Evolutionary conservation across 2,113 vertebrate species (phyloP).

Genomic region (Ctenodactylus gundi): DNA sequence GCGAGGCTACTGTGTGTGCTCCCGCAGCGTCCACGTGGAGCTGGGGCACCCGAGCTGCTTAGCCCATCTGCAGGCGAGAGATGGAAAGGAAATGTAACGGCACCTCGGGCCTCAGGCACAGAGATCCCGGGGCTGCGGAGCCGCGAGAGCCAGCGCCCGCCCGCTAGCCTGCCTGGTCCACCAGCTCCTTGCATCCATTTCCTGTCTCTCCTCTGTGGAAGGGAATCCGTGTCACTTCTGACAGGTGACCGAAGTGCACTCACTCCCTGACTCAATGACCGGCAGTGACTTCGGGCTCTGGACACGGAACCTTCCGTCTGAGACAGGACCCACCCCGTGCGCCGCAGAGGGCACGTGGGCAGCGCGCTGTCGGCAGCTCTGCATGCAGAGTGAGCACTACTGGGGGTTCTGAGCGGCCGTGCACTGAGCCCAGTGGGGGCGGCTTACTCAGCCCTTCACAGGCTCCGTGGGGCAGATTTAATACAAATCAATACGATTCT

Average conservation of each 20-base stretch:
- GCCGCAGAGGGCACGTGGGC: no score
- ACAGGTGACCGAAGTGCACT: fast-evolving
- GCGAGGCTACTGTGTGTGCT: background rate
- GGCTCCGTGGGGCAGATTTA: background rate
- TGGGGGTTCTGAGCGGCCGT: background rate
- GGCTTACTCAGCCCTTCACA: background rate
- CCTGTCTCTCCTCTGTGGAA: background rate
- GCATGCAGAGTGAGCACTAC: background rate
- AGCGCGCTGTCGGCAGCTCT: no score
- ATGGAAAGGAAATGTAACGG: background rate
- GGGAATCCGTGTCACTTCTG: no score
- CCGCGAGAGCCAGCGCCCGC: background rate
- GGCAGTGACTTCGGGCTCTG: fast-evolving
- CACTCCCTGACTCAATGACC: fast-evolving
- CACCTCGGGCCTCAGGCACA: background rate
- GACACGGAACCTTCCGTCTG: no score
- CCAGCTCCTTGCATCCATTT: no score
- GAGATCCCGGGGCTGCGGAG: background rate
- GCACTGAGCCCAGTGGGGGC: background rate
- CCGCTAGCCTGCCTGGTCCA: fast-evolving
- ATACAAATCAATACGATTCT: background rate
- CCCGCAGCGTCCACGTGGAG: background rate
- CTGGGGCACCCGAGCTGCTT: background rate
- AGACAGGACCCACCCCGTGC: background rate
- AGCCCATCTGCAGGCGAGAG: background rate